Base-by-base conservation (phyloP, 1,140 invertebrate genomes). In the Dufourea novaeangliae region DNA sequence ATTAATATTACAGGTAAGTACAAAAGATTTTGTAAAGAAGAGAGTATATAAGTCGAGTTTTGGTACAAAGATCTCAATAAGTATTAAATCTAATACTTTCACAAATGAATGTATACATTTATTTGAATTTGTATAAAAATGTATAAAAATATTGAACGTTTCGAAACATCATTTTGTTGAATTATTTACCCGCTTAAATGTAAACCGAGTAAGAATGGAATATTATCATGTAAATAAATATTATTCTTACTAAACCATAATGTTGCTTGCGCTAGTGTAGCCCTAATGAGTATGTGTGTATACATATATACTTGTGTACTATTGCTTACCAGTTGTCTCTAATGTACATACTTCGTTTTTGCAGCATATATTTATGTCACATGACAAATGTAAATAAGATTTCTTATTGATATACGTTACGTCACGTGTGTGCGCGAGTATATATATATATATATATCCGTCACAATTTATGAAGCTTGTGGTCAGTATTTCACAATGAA, bases 151-250 rank as follows among this genome's bases (percentile, higher is more conserved):
- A n/a, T n/a, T n/a, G n/a, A n/a, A n/a, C n/a, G n/a, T n/a, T n/a
- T n/a, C n/a, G n/a, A 44, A 17, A 69, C 22, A 68, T 1, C 89
- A 78, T 64, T 88, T 87, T 89, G 56, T n/a, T n/a, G n/a, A n/a
- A n/a, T n/a, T n/a, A n/a, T n/a, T n/a, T n/a, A n/a, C n/a, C n/a
- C n/a, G n/a, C n/a, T n/a, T n/a, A n/a, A n/a, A n/a, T n/a, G n/a
- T n/a, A n/a, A n/a, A n/a, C n/a, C n/a, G n/a, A n/a, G n/a, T n/a
- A n/a, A n/a, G n/a, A n/a, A n/a, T n/a, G n/a, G n/a, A n/a, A n/a
- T n/a, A n/a, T n/a, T n/a, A n/a, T n/a, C n/a, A n/a, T 39, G 14
- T n/a, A 29, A 41, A 64, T 57, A 5, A 44, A 59, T 7, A 63
- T 27, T 56, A 54, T 44, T n/a, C n/a, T n/a, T n/a, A n/a, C n/a